Evolutionary conservation across 2,113 vertebrate genomes (phyloP).

Genomic region (Isurus oxyrinchus): DNA sequence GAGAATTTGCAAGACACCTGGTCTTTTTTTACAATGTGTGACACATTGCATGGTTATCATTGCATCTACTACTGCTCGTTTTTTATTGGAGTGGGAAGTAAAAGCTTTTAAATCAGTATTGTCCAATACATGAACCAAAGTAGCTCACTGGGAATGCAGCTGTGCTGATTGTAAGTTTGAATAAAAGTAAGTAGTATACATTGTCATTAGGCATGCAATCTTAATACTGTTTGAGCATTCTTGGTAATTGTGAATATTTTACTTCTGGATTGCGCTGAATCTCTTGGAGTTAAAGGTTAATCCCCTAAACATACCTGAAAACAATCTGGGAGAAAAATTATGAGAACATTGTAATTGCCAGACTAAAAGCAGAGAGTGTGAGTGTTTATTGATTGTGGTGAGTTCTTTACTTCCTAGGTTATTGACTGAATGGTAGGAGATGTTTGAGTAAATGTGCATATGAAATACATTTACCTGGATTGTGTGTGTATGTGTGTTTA

Average conservation of each 20-base stretch:
- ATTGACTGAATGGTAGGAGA: neutral
- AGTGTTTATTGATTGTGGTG: neutral
- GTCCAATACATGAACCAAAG: neutral
- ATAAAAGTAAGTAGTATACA: neutral
- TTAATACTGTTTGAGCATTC: neutral
- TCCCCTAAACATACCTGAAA: neutral
- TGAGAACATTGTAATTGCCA: neutral
- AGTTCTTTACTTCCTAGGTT: neutral
- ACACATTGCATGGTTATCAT: neutral
- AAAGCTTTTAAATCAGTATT: neutral
- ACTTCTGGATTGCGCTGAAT: neutral
- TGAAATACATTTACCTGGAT: neutral
- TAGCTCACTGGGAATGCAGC: neutral
- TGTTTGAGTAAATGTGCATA: neutral
- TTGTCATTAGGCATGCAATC: neutral
- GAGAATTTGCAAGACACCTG: neutral
- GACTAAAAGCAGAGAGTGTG: neutral
- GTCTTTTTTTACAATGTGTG: neutral
- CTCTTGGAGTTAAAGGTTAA: too few species aligned
- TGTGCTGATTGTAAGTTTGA: neutral
- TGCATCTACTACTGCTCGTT: neutral
- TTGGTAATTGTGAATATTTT: neutral
- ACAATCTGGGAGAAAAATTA: neutral
- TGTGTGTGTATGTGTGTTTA: neutral
- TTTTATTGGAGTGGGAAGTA: neutral